These are phyloP conservation scores for Achlya flavicornis DNA, from an alignment of 2,888 invertebrate genomes.

Conservation along the genomic window DNA sequence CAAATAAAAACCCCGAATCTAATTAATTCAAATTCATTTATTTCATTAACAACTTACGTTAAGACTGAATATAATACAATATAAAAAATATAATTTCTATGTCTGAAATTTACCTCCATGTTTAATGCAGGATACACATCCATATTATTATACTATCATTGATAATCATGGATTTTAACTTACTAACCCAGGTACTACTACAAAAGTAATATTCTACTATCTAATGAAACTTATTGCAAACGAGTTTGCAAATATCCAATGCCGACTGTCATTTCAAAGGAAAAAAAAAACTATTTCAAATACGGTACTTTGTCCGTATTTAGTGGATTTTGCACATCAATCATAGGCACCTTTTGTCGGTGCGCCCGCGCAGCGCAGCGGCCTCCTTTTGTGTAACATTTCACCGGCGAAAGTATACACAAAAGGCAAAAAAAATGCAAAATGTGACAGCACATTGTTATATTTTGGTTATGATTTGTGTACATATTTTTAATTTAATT, in stretches of 20 bases:
- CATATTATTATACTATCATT: no score
- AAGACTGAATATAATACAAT: no score
- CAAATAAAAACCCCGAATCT: no score
- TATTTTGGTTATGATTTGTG: slow-evolving; percentile 8
- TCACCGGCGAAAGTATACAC: slow-evolving; percentile 20
- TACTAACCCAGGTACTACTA: no score
- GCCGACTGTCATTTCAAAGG: not conserved
- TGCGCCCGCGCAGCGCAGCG: slow-evolving; percentile 24
- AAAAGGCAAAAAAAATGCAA: slow-evolving; percentile 15
- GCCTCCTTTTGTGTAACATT: slow-evolving; percentile 31
- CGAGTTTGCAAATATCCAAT: not conserved
- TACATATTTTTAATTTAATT: slow-evolving; percentile 9
- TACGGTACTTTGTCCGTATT: slow-evolving; percentile 30
- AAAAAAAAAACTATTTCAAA: not conserved
- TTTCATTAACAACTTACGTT: no score
- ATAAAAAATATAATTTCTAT: no score
- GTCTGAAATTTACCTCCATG: no score
- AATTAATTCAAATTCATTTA: no score
- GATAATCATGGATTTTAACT: no score
- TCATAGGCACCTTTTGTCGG: slow-evolving; percentile 43
- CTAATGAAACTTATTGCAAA: no score
- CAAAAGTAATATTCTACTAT: no score
- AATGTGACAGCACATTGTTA: slow-evolving; percentile 12
- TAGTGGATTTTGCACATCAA: slow-evolving; percentile 39
- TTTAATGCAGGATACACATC: no score